Evolutionary conservation across 2,888 invertebrate genomes (phyloP).

Genomic region (Rhaphigaster nebulosa): DNA sequence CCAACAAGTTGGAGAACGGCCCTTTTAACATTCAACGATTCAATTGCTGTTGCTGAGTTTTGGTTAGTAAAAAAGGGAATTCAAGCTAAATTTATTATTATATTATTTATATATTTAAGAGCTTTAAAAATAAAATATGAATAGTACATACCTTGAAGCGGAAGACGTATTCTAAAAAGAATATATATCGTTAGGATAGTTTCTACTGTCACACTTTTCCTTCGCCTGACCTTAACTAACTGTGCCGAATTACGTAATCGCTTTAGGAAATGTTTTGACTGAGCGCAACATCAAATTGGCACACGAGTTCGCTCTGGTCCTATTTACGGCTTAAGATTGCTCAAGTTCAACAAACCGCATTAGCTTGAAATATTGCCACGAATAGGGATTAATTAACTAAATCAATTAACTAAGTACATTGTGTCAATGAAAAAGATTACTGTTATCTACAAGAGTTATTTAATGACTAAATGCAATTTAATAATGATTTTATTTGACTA

Average conservation of each 20-base stretch:
- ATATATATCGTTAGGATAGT: not conserved
- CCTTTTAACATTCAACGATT: too few species aligned
- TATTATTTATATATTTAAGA: too few species aligned
- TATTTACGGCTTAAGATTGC: not conserved
- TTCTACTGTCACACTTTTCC: slow-evolving; percentile 11
- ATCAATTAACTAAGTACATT: not conserved
- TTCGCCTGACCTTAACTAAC: not conserved
- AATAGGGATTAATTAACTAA: not conserved
- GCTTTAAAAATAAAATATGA: not conserved
- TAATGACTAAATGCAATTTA: too few species aligned
- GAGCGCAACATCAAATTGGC: not conserved
- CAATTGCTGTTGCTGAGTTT: too few species aligned
- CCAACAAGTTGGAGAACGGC: too few species aligned
- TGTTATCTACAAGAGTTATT: too few species aligned
- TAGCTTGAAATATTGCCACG: not conserved
- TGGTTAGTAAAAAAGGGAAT: too few species aligned
- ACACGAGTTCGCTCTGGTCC: not conserved
- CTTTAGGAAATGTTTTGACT: not conserved
- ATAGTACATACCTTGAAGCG: not conserved
- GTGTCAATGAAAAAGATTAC: too few species aligned
- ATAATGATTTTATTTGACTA: too few species aligned
- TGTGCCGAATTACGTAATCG: not conserved
- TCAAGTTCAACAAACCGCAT: not conserved
- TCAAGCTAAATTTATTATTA: too few species aligned
- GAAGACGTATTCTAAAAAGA: not conserved